Percentiles rank a stretch among this genome's conserved stretches.
Evolutionary conservation across 2,888 invertebrate genomes (phyloP).

Genomic region (Bembecia ichneumoniformis): DNA sequence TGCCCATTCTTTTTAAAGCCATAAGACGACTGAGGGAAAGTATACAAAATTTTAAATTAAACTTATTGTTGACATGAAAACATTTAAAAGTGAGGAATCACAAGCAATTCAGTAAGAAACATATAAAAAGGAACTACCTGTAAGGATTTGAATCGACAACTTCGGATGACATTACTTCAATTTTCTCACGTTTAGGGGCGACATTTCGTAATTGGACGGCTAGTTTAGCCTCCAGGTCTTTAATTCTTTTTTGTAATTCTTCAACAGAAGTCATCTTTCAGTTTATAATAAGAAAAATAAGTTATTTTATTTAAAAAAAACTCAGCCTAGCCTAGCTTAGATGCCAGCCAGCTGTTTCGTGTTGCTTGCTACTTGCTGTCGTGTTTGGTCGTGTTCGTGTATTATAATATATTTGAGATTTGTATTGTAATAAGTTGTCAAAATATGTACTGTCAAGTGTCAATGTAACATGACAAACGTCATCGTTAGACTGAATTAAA

Average conservation of each 20-base stretch:
- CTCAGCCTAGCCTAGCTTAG: not conserved
- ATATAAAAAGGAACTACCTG: slow-evolving; percentile 73
- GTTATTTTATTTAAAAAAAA: slow-evolving; percentile 3
- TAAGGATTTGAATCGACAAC: slow-evolving; percentile 99
- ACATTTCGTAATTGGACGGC: slow-evolving; percentile 54
- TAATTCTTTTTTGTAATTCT: slow-evolving; percentile 73
- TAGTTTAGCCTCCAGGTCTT: slow-evolving; percentile 76
- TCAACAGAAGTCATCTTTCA: slow-evolving; percentile 74
- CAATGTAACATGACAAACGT: no score
- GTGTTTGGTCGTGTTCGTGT: no score
- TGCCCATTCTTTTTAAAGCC: slow-evolving; percentile 99
- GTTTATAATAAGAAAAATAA: slow-evolving; percentile 13
- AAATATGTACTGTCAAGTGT: no score
- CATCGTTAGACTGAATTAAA: no score
- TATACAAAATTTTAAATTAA: not conserved
- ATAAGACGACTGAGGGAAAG: slow-evolving; percentile 86
- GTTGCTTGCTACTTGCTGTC: no score
- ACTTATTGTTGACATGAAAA: not conserved
- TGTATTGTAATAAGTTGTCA: no score
- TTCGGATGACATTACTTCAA: slow-evolving; percentile 92
- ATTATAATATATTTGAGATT: no score
- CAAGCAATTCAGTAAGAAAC: no score
- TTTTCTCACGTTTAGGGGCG: slow-evolving; percentile 77
- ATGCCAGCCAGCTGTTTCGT: no score
- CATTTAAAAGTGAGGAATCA: no score